Evolutionary conservation across 2,113 vertebrate genomes (phyloP), one percentile per base, ranked within the genome.

Genomic region (Hymenochirus boettgeri): DNA sequence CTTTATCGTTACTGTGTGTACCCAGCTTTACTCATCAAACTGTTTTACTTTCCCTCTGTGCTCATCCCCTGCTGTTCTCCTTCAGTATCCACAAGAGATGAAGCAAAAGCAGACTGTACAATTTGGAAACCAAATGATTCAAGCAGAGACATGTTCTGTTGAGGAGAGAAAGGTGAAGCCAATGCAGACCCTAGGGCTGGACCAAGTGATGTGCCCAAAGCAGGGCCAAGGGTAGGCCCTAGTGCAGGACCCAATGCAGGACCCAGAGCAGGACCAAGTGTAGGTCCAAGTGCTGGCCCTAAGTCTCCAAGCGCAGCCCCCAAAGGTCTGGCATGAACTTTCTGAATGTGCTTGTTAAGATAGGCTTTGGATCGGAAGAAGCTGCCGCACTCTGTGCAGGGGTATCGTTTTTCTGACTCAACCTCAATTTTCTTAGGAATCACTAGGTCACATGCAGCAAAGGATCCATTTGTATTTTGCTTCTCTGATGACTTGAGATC

Each of bases 121-220:
- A 99, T 98, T 89, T 99, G 96, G 82, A 99, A 99, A 72, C 96
- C 96, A 52, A 99, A 99, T 0, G 96, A 99, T 84, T 99, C 96
- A 1, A 99, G 89, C 51, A 99, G 90, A 65, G 96, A 99, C 96
- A 99, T 99, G 89, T 94, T 98, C 87, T 98, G 96, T 83, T 98
- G 96, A 46, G 95, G 91, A 60, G 96, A 98, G 76, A 98, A 98
- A 33, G 96, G 96, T 15, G 94, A 97, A 57, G 90, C 83, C 22
- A 67, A 27, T 21, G 64, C 46, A 21, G 63, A 66, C n/a, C 63
- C 63, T 35, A 65, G 37, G n/a, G 62, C 62, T 50, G 63, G 63
- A 21, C 54, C 63, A 17, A 67, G 46, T 64, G 90, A 77, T 35
- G 93, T 89, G 70, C 90, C 80, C 17, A 66, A 56, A 50, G 64